A percentile compares a stretch with the other conserved stretches of the same genome.
Conservation (phyloP, 2,113 vertebrate genomes). For the Rhinolophus ferrumequinum region DNA sequence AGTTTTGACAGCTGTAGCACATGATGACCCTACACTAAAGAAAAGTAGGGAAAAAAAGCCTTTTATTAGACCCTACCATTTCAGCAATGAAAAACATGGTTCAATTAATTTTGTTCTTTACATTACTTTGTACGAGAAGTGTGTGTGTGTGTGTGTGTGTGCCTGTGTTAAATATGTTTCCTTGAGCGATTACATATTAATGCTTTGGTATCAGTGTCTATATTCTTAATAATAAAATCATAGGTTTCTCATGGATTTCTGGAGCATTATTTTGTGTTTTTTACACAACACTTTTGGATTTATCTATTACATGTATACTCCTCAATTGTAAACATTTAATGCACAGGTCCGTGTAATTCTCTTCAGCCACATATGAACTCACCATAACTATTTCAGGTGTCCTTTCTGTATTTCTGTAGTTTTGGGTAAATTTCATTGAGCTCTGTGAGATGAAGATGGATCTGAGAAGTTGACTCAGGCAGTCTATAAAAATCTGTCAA, state of each 20-base stretch:
- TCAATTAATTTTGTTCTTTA: neutral
- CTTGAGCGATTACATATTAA: neutral
- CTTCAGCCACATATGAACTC: neutral
- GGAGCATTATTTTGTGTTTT: neutral
- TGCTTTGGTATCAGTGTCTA: neutral
- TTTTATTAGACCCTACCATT: rapidly evolving
- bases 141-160: neutral
- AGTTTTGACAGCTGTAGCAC: neutral
- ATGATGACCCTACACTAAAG: neutral
- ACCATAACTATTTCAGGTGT: neutral
- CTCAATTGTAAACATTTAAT: neutral
- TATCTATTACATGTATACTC: neutral
- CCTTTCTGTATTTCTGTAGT: neutral
- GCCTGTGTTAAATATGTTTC: neutral
- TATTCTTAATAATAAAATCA: neutral
- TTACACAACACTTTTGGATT: neutral
- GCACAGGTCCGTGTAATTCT: neutral
- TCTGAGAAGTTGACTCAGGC: neutral
- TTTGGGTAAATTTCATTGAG: neutral
- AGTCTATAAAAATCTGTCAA: neutral
- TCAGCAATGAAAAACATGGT: neutral
- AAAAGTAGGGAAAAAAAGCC: neutral
- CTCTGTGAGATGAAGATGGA: neutral
- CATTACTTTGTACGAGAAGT: rapidly evolving
- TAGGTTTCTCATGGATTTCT: neutral